These are phyloP conservation scores for Onychostruthus taczanowskii DNA, from an alignment of 2,113 vertebrate species.

Conservation along the genomic window DNA sequence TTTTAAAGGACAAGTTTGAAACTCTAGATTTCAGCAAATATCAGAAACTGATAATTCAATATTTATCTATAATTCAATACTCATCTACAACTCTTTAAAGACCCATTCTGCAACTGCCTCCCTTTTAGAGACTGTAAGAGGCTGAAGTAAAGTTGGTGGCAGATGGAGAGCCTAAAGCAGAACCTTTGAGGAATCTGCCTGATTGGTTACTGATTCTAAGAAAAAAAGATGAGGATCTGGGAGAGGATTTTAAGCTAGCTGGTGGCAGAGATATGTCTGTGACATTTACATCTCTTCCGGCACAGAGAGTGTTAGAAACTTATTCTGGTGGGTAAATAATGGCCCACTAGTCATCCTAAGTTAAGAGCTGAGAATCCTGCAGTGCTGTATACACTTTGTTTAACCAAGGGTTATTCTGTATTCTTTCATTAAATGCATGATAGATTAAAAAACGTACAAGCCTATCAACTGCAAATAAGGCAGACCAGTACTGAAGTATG, in stretches of 20 bases:
- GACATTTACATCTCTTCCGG: not conserved
- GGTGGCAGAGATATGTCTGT: not conserved
- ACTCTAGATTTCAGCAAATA: slow-evolving; percentile 24
- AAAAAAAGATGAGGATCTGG: not conserved
- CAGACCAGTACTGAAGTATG: not conserved
- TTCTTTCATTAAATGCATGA: not conserved
- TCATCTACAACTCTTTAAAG: not conserved
- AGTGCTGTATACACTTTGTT: not conserved
- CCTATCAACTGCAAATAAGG: not conserved
- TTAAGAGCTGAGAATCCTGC: not conserved
- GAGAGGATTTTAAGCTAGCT: not conserved
- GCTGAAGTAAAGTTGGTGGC: not conserved
- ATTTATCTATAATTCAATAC: not conserved
- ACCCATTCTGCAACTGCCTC: not conserved
- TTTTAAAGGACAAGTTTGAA: slow-evolving; percentile 41
- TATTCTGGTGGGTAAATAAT: not conserved
- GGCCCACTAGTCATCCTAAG: not conserved
- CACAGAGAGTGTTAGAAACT: not conserved
- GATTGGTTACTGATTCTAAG: not conserved
- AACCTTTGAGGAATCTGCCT: not conserved
- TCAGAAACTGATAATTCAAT: slow-evolving; percentile 17
- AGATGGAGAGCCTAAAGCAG: not conserved
- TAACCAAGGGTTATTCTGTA: not conserved
- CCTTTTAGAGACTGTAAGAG: not conserved
- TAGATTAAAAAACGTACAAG: not conserved